Percentiles rank a stretch among this genome's conserved stretches.
phyloP scores from a whole-genome alignment of 2,888 invertebrate genomes.

The Frankliniella fusca region DNA sequence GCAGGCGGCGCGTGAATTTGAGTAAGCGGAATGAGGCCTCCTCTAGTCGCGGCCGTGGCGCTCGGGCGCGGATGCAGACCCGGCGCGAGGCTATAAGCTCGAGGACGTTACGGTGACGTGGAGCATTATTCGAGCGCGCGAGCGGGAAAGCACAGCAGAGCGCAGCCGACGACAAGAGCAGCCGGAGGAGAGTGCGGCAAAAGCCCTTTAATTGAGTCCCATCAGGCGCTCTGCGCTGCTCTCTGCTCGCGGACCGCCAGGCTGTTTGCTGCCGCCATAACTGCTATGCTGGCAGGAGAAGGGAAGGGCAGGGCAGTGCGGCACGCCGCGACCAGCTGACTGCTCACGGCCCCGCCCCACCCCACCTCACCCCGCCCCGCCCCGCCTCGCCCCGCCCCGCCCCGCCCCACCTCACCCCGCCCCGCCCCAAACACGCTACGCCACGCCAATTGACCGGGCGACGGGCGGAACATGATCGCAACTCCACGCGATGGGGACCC shows the following conservation, averaged over 20 bases:
- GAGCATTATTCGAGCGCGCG: neutral
- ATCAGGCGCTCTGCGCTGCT: neutral
- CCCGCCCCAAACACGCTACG: too few relatives aligned
- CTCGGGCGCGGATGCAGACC: neutral
- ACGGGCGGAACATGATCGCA: too few relatives aligned
- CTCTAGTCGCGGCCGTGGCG: neutral
- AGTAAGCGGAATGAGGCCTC: neutral
- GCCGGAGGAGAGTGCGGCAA: slow-evolving; percentile 6
- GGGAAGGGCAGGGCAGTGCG: neutral
- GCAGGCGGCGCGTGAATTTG: neutral
- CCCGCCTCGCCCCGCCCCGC: neutral
- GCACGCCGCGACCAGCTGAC: neutral
- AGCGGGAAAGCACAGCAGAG: neutral
- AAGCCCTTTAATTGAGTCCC: slow-evolving; percentile 8
- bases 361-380: neutral
- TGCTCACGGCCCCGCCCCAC: neutral
- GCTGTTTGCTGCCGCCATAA: neutral
- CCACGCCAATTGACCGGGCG: too few relatives aligned
- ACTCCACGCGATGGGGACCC: too few relatives aligned
- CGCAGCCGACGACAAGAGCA: too few relatives aligned
- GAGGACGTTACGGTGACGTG: neutral
- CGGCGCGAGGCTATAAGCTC: neutral
- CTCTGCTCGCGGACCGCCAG: neutral
- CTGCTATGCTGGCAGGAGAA: neutral
- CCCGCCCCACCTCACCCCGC: neutral